phyloP scores from a whole-genome alignment of 2,113 vertebrate species.

The Ageneiosus marmoratus region DNA sequence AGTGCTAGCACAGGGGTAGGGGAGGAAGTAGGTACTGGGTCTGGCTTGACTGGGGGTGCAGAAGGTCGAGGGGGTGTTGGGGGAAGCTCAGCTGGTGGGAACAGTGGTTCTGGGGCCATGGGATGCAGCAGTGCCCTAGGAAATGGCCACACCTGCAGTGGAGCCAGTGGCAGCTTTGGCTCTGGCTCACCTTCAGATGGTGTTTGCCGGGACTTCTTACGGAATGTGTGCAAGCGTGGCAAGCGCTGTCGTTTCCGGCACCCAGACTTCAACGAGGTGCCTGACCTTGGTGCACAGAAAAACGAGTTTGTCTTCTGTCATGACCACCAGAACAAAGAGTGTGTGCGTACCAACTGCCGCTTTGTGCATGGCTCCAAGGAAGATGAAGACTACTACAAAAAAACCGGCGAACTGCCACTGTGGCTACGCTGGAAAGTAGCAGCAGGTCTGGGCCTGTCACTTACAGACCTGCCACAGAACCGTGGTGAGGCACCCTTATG shows the following conservation, averaged over 20 bases:
- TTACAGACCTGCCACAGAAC: slow-evolving; percentile 88
- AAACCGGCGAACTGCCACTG: slow-evolving; percentile 87
- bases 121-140: slow-evolving; percentile 73
- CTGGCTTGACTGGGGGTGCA: slow-evolving; percentile 63
- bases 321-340: slow-evolving; percentile 96
- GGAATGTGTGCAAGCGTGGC: slow-evolving; percentile 94
- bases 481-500: slow-evolving; percentile 94
- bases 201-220: slow-evolving; percentile 92
- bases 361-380: slow-evolving; percentile 96
- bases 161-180: slow-evolving; percentile 63
- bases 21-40: slow-evolving; percentile 67
- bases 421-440: slow-evolving; percentile 90
- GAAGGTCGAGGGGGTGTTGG: slow-evolving; percentile 67
- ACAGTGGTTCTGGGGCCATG: slow-evolving; percentile 65
- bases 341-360: slow-evolving; percentile 88
- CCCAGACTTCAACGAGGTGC: slow-evolving; percentile 90
- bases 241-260: slow-evolving; percentile 95
- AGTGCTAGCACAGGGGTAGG: slow-evolving; percentile 61
- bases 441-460: slow-evolving; percentile 85
- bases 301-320: slow-evolving; percentile 98
- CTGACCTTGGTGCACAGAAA: slow-evolving; percentile 92
- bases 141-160: slow-evolving; percentile 77
- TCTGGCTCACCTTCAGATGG: slow-evolving; percentile 73
- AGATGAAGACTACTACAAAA: slow-evolving; percentile 97
- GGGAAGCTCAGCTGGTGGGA: slow-evolving; percentile 58